Evolutionary conservation across 2,888 invertebrate species (phyloP).

Genomic region (Hylaea fasciaria): DNA sequence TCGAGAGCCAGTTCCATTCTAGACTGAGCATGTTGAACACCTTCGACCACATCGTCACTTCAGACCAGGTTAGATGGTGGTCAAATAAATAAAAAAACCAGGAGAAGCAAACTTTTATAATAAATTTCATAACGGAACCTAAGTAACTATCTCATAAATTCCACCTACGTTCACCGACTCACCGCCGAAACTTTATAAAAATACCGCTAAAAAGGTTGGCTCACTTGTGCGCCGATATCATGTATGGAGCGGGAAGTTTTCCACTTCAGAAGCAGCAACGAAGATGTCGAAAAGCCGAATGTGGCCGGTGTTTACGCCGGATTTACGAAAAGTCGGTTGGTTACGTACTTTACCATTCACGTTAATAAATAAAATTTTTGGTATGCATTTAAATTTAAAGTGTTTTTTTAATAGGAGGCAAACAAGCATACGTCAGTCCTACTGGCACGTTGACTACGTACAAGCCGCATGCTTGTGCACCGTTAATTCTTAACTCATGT

Average conservation of each 20-base stretch:
- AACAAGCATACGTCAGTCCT: too few relatives aligned
- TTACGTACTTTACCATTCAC: too few relatives aligned
- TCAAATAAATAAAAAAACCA: background rate
- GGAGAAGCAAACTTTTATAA: background rate
- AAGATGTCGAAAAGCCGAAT: constrained; percentile 1
- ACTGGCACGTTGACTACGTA: too few relatives aligned
- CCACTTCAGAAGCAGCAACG: constrained; percentile 30
- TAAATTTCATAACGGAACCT: constrained; percentile 1
- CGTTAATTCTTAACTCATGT: too few relatives aligned
- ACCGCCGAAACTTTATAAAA: constrained; percentile 45
- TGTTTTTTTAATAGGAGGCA: too few relatives aligned
- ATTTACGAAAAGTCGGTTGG: background rate
- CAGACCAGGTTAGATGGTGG: too few relatives aligned
- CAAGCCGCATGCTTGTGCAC: too few relatives aligned
- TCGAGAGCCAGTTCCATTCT: too few relatives aligned
- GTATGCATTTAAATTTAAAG: too few relatives aligned
- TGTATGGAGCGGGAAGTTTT: constrained; percentile 53
- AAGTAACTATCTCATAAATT: constrained; percentile 4
- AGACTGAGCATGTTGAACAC: too few relatives aligned
- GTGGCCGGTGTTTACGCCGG: background rate
- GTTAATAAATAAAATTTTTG: too few relatives aligned
- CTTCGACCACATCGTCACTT: too few relatives aligned
- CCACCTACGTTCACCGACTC: constrained; percentile 5
- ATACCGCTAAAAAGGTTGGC: constrained; percentile 1
- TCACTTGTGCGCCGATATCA: constrained; percentile 33